A percentile compares a stretch with the other conserved stretches of the same genome.
Conservation (phyloP, 1,140 invertebrate species). For the Oedothorax gibbosus region DNA sequence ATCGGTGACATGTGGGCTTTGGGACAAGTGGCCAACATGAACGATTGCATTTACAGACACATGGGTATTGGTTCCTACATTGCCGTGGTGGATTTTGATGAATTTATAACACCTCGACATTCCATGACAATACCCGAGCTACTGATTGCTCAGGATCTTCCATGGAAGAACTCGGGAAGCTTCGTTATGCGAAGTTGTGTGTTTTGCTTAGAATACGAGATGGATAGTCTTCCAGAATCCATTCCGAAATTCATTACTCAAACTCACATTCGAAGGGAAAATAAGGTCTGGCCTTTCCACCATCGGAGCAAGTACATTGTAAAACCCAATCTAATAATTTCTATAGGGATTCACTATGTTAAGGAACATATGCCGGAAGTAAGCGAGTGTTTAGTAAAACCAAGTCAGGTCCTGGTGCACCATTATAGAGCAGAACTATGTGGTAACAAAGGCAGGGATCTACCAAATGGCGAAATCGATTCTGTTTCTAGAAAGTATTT, state of each 20-base stretch:
- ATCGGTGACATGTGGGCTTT: conserved; percentile 87
- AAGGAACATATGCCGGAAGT: conserved; percentile 10
- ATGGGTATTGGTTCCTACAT: conserved; percentile 85
- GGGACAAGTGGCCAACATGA: conserved; percentile 88
- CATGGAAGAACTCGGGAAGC: background rate
- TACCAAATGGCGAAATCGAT: conserved; percentile 13
- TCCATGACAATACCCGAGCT: conserved; percentile 74
- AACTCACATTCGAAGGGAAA: conserved; percentile 22
- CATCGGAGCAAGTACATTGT: conserved; percentile 35
- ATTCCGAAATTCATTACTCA: conserved; percentile 43
- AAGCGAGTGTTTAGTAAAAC: conserved; percentile 9
- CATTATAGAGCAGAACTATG: conserved; percentile 39
- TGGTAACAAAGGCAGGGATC: background rate
- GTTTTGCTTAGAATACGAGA: conserved; percentile 37
- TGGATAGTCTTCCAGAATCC: background rate
- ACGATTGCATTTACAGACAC: conserved; percentile 90
- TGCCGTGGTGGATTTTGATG: conserved; percentile 88
- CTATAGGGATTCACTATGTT: conserved; percentile 32
- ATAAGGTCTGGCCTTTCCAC: conserved; percentile 30
- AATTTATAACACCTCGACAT: conserved; percentile 85
- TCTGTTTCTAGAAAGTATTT: conserved; percentile 40
- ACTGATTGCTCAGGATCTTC: background rate
- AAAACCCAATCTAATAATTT: background rate
- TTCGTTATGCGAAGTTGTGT: conserved; percentile 35
- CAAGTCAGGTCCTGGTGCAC: conserved; percentile 25